Evolutionary conservation across 2,888 invertebrate genomes (phyloP), one percentile per base, ranked within the genome.

Genomic region (Nomada fucata): DNA sequence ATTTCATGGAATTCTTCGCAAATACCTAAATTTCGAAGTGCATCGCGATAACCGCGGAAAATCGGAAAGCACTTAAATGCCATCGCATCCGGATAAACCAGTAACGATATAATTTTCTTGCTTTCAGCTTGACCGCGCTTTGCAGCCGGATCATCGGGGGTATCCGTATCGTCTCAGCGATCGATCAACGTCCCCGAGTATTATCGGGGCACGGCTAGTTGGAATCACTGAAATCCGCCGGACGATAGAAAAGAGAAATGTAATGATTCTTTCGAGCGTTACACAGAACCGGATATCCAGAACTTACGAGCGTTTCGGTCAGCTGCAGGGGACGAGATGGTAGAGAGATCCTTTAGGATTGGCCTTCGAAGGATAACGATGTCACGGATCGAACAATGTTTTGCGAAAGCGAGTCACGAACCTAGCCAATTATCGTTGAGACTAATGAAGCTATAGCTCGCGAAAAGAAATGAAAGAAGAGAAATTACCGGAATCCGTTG

Each of bases 371-470:
- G 60, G 60, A 87, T 85, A 83, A 87, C 71, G 77, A 77, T 68
- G 79, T 79, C 75, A 76, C 63, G 65, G 73, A 73, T 64, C 69
- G 57, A 47, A 20, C 47, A 18, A 60, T 76, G 67, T 80, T 79
- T 79, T 72, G 65, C 79, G 77, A 82, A 87, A 71, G 80, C 84
- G 64, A 86, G 85, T 89, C 86, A 89, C 87, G 86, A 83, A 60
- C 71, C 20, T 76, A 68, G 79, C 82, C 86, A 90, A 90, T 89
- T 89, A 89, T 87, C 83, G 64, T 65, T 60, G 57, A 71, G 57
- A 70, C 81, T 88, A 86, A 89, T 88, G 85, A 89, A 89, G 85
- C 79, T 83, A 74, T 76, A 63, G 65, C 59, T 53, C 60, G 55
- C 61, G 61, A 60, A 87, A 73, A 69, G 79, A 81, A 73, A 55